These are phyloP conservation scores for Catocala nupta DNA, from an alignment of 2,888 invertebrate species.

Conservation along the genomic window DNA sequence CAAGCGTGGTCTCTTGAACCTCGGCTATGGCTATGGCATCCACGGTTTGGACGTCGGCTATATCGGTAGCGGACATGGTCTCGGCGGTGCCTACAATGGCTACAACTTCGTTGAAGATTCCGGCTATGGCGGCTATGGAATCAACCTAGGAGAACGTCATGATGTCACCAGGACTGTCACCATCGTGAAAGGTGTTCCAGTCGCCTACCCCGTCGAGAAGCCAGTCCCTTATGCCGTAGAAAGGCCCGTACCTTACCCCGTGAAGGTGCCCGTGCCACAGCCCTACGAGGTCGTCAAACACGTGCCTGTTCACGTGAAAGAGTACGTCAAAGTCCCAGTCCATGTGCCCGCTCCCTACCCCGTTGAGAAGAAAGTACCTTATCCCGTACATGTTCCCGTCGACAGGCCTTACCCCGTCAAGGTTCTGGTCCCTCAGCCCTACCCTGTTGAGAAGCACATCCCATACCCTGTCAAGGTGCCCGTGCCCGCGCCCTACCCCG, in stretches of 20 bases:
- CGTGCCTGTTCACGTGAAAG: slow-evolving; percentile 92
- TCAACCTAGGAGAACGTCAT: slow-evolving; percentile 77
- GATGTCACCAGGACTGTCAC: slow-evolving; percentile 89
- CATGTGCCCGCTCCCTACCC: slow-evolving; percentile 93
- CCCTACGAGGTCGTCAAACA: slow-evolving; percentile 91
- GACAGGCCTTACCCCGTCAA: slow-evolving; percentile 93
- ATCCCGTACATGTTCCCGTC: slow-evolving; percentile 90
- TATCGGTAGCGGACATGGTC: slow-evolving; percentile 88
- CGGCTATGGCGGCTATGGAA: slow-evolving; percentile 60
- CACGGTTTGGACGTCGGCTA: slow-evolving; percentile 92
- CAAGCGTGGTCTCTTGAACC: slow-evolving; percentile 92
- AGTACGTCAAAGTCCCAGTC: slow-evolving; percentile 92
- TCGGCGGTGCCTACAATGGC: slow-evolving; percentile 84
- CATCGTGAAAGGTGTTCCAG: slow-evolving; percentile 89
- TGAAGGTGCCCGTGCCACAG: slow-evolving; percentile 90
- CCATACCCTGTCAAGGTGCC: slow-evolving; percentile 92
- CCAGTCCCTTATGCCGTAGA: slow-evolving; percentile 89
- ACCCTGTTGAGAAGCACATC: slow-evolving; percentile 92
- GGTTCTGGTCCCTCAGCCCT: slow-evolving; percentile 92
- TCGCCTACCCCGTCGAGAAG: slow-evolving; percentile 89
- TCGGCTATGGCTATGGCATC: slow-evolving; percentile 93
- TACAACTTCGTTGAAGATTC: slow-evolving; percentile 60
- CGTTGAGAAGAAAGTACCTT: slow-evolving; percentile 92
- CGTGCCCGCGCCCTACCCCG: slow-evolving; percentile 92
- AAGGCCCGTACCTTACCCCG: slow-evolving; percentile 89